A percentile compares a stretch with the other conserved stretches of the same genome.
phyloP scores from a whole-genome alignment of 2,113 vertebrate species.

The Rhipidura dahli region DNA sequence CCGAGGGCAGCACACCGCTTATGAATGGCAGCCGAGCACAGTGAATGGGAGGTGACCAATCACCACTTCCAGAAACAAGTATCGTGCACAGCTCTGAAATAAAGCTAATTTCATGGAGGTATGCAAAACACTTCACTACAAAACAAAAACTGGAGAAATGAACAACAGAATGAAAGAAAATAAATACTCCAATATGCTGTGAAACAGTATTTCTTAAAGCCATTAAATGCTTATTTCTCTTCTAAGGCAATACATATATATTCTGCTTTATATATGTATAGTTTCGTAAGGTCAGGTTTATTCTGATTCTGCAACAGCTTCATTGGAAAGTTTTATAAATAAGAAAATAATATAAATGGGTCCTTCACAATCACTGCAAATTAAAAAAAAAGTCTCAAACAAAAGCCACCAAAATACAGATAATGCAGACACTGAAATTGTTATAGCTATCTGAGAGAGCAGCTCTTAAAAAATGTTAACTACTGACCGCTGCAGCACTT shows the following conservation, averaged over 20 bases:
- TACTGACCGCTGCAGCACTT: background rate
- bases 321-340: background rate
- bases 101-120: background rate
- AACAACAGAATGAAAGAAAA: background rate
- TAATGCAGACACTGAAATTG: background rate
- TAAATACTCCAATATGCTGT: background rate
- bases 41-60: background rate
- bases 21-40: background rate
- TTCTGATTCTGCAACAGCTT: background rate
- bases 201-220: background rate
- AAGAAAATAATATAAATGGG: background rate
- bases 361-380: background rate
- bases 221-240: background rate
- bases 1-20: background rate
- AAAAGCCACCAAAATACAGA: background rate
- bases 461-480: background rate
- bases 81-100: background rate
- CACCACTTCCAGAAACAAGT: background rate
- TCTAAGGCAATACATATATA: background rate
- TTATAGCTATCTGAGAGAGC: background rate
- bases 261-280: background rate
- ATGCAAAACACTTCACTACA: background rate
- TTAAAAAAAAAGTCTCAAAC: background rate
- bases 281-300: background rate
- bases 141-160: background rate